A percentile compares a stretch with the other conserved stretches of the same genome.
These are phyloP conservation scores for Parus major DNA, from an alignment of 2,113 vertebrate genomes.

Conservation along the genomic window DNA sequence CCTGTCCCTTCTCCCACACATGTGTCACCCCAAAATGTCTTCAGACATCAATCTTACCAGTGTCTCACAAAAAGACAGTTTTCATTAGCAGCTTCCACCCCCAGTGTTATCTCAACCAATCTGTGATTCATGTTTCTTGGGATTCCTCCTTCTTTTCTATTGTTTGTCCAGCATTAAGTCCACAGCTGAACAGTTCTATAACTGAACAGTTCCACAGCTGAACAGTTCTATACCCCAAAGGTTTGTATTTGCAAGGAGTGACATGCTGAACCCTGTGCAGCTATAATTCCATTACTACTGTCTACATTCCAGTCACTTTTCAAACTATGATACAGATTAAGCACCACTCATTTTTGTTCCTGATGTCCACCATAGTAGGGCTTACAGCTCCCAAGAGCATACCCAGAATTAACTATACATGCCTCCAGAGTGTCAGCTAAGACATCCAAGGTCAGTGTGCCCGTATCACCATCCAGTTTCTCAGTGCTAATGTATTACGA, in stretches of 20 bases:
- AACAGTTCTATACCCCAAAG: background rate
- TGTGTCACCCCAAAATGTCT: rapidly evolving
- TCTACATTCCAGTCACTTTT: background rate
- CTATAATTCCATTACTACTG: background rate
- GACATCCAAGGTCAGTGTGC: background rate
- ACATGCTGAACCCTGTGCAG: background rate
- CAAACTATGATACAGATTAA: background rate
- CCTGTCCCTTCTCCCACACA: background rate
- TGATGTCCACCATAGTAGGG: background rate
- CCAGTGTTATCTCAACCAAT: background rate
- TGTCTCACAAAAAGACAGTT: background rate
- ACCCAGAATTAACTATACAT: background rate
- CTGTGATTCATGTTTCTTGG: background rate
- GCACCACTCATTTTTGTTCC: background rate
- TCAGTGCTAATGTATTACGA: background rate
- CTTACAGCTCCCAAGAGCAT: background rate
- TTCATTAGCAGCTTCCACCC: background rate
- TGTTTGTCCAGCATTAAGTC: background rate
- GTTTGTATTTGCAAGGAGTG: background rate
- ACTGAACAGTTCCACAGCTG: background rate
- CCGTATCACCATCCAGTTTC: background rate
- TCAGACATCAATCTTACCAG: rapidly evolving
- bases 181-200: background rate
- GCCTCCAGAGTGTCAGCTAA: background rate
- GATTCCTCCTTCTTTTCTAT: background rate